Percentiles rank a stretch among this genome's conserved stretches.
Evolutionary conservation across 2,113 vertebrate species (phyloP).

Genomic region (Lampris megalopsis): DNA sequence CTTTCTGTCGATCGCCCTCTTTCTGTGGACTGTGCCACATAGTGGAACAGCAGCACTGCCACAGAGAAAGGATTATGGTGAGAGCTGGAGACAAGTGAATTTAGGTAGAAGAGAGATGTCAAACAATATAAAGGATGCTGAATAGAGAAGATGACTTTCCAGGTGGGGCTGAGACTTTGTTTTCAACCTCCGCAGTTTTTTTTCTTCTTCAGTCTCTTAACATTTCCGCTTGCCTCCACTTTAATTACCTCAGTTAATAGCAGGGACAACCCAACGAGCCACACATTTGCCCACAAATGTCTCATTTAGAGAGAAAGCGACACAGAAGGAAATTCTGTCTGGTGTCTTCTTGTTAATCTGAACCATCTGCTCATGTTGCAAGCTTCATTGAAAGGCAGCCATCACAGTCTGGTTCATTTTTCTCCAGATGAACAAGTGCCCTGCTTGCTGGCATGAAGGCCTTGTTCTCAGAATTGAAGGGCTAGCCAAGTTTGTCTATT

Average conservation of each 20-base stretch:
- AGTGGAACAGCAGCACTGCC: conserved; percentile 37
- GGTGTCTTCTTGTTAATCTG: conserved; percentile 70
- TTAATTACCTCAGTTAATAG: conserved; percentile 55
- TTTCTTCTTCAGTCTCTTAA: conserved; percentile 1
- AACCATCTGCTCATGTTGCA: conserved; percentile 78
- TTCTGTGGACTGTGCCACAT: conserved; percentile 21
- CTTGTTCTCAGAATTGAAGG: conserved; percentile 41
- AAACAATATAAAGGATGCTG: not conserved
- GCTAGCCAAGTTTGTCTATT: not conserved
- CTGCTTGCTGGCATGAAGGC: conserved; percentile 43
- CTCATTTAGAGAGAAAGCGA: conserved; percentile 71
- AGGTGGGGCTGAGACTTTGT: conserved; percentile 2
- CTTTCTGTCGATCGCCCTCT: conserved; percentile 22
- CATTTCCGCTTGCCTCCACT: conserved; percentile 19
- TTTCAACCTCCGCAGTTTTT: not conserved
- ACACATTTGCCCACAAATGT: conserved; percentile 75
- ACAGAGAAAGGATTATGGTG: conserved; percentile 11
- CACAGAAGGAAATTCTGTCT: conserved; percentile 69
- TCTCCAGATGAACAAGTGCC: conserved; percentile 73
- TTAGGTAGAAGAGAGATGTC: not conserved
- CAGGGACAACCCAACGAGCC: conserved; percentile 70
- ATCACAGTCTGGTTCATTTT: conserved; percentile 67
- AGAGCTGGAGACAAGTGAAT: not conserved
- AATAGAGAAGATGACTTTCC: not conserved
- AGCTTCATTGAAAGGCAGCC: conserved; percentile 74